These are phyloP conservation scores for Heliconius aoede DNA, from an alignment of 2,888 invertebrate species.

Conservation along the genomic window DNA sequence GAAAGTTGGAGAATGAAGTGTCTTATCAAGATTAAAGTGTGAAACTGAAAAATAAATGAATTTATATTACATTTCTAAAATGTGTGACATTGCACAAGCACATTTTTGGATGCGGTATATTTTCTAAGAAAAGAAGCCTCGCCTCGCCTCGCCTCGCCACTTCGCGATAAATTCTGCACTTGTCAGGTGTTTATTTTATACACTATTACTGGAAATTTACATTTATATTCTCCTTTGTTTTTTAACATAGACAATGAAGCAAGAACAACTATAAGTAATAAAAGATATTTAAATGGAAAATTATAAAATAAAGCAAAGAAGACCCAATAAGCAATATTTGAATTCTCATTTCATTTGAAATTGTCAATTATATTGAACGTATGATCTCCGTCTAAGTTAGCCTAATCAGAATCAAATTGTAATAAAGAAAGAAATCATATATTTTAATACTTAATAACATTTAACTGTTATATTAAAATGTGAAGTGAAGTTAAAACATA, in stretches of 20 bases:
- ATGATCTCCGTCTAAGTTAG: not conserved
- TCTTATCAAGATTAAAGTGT: too few species aligned
- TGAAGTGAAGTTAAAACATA: constrained; percentile 8
- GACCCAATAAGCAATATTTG: not conserved
- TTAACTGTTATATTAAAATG: not conserved
- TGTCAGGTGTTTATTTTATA: constrained; percentile 42
- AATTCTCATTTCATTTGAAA: not conserved
- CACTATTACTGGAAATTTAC: constrained; percentile 32
- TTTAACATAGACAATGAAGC: not conserved
- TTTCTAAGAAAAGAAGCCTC: constrained; percentile 38
- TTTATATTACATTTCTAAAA: constrained; percentile 5
- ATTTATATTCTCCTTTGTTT: constrained; percentile 29
- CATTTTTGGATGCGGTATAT: constrained; percentile 34
- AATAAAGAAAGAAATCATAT: not conserved
- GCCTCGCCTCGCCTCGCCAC: constrained; percentile 45
- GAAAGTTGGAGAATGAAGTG: too few species aligned
- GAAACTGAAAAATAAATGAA: too few species aligned
- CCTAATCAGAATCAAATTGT: not conserved
- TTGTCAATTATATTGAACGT: not conserved
- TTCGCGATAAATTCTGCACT: constrained; percentile 42
- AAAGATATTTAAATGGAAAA: not conserved
- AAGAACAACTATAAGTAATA: not conserved
- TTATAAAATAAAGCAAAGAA: too few species aligned
- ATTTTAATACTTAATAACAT: not conserved
- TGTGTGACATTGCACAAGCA: constrained; percentile 24